Percentiles rank a stretch among this genome's conserved stretches.
Evolutionary conservation across 2,888 invertebrate species (phyloP).

Genomic region (Netelia melanura): DNA sequence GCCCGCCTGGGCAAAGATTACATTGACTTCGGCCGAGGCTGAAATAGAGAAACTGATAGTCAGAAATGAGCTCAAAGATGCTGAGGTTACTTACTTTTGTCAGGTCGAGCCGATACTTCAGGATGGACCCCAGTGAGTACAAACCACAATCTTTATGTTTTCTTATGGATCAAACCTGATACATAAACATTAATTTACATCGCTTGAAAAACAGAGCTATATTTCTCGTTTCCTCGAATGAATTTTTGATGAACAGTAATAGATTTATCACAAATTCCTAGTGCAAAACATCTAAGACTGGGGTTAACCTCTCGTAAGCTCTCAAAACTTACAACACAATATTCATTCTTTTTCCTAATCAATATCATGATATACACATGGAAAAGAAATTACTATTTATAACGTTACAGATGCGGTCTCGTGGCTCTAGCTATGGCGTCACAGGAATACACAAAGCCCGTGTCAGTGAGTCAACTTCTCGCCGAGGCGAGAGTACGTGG

Average conservation of each 20-base stretch:
- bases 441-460: conserved; percentile 86
- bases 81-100: conserved; percentile 83
- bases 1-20: conserved; percentile 83
- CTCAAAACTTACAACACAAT: too few species aligned
- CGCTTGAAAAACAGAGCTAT: too few species aligned
- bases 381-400: conserved; percentile 25
- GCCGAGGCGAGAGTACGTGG: conserved; percentile 87
- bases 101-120: conserved; percentile 83
- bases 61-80: conserved; percentile 82
- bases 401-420: conserved; percentile 90
- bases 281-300: too few species aligned
- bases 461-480: conserved; percentile 87
- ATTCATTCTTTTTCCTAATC: background rate
- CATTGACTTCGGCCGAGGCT: conserved; percentile 80
- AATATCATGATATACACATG: background rate
- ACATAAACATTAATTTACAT: too few species aligned
- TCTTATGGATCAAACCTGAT: too few species aligned
- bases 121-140: conserved; percentile 83
- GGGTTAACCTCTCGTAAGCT: too few species aligned
- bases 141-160: background rate
- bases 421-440: conserved; percentile 94
- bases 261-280: too few species aligned
- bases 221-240: too few species aligned
- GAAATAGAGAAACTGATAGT: conserved; percentile 82
- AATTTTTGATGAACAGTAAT: too few species aligned